Evolutionary conservation across 2,888 invertebrate species (phyloP), one percentile per base, ranked within the genome.

Genomic region (Phortica okadai): DNA sequence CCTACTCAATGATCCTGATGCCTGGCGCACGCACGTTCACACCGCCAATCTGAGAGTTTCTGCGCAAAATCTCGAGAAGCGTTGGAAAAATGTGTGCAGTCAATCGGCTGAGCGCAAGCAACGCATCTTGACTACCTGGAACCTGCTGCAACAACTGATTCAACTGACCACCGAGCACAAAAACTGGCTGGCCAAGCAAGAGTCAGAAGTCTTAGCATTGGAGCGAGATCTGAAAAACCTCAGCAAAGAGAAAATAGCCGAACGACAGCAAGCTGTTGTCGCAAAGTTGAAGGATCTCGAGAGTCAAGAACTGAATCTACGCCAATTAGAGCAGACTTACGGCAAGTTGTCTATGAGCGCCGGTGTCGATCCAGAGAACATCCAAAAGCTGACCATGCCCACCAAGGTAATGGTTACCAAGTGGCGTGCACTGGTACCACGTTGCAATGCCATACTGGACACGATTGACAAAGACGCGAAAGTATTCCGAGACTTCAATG

Each of bases 21-120:
- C 94, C 0, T 94, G 94, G 90, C 95, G 95, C 85, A 94, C 94
- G 0, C 94, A 95, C 82, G 94, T 96, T 74, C 94, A 95, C 79
- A 94, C 94, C 0, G 94, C 95, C 56, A 94, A 94, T 74, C 92
- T 96, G 11, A 94, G 93, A 44, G 92, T 92, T 0, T 94, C 95
- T 0, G 94, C 95, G 73, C 94, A 95, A 74, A 94, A 94, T 76
- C 92, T 97, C 11, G 96, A 96, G 84, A 94, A 94, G 87, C 94
- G 96, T 80, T 97, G 97, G 97, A 95, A 95, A 84, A 93, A 93
- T 64, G 94, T 96, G 1, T 96, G 96, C 86, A 94, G 94, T 2
- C 93, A 94, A 88, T 95, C 96, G 0, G 94, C 95, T 6, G 95
- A 95, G 75, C 93, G 95, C 2, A 96, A 95, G 89, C 93, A 94